Base-by-base conservation (phyloP, 2,797 vertebrate genomes). In the Poliocrania exsul region DNA sequence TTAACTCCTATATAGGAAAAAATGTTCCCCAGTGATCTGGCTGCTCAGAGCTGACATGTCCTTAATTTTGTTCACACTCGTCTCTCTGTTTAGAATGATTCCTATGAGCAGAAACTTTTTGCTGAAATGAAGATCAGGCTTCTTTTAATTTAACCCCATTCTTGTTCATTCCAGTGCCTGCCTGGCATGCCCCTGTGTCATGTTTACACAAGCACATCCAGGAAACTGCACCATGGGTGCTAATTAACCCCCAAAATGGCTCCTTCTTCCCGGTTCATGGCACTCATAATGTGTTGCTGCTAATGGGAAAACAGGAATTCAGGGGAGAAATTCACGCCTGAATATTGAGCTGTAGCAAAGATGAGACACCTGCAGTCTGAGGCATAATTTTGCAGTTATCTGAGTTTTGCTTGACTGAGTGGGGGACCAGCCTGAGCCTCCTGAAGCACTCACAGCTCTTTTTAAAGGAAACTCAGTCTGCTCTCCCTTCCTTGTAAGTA, bases 111-210 rank as follows among this genome's bases (percentile, higher is more conserved):
- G 51, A 60, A 46, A 31, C 24, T 38, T 90, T 71, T 56, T 85
- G 31, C n/a, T 57, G 47, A 61, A 64, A 46, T 58, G n/a, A 42
- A 31, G 64, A 28, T 58, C 2, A 81, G 38, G 24, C 35, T 54
- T 66, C 29, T 75, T 69, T 66, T 71, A 61, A 66, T 35, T 44
- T 64, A 64, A 7, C 38, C 19, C 44, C 33, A 46, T 38, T 42
- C 16, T 50, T 75, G 61, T 40, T 42, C 35, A 9, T 65, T 86
- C 53, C 46, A 44, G 24, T 1, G 8, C 28, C 66, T 70, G 77
- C 62, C 35, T 64, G 57, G 18, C 26, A 16, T 0, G 0, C 69
- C 46, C 69, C 67, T 7, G 7, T 0, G 0, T 29, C 75, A 53
- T 73, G 61, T 65, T 78, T 61, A 64, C 61, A 18, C 0, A 7